Percentiles rank a stretch among this genome's conserved stretches.
These are phyloP conservation scores for Eolophus roseicapilla DNA, from an alignment of 2,113 vertebrate species.

Conservation along the genomic window DNA sequence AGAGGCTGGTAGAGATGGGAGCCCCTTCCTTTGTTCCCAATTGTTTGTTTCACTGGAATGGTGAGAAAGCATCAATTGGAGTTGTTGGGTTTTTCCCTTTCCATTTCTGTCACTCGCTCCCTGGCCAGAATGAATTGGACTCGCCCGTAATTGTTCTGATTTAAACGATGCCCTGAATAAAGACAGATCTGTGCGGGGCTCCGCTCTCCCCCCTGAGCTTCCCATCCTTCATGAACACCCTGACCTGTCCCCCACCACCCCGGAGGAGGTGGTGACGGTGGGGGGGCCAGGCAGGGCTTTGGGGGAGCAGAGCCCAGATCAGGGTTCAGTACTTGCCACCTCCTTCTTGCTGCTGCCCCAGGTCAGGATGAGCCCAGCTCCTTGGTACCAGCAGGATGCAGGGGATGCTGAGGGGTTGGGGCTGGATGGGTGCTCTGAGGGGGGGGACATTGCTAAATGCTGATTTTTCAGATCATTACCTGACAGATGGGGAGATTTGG, in stretches of 20 bases:
- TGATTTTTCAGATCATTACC: not conserved
- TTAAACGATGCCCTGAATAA: not conserved
- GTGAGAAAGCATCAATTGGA: constrained; percentile 28
- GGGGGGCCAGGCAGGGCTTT: not conserved
- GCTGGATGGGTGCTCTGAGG: not conserved
- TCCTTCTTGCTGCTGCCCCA: not conserved
- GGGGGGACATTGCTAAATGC: not conserved
- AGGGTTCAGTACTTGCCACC: not conserved
- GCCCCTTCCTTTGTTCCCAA: constrained; percentile 44
- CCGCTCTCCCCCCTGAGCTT: not conserved
- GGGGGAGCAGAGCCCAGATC: not conserved
- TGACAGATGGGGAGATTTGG: accelerated
- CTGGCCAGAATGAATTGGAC: not conserved
- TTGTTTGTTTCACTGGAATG: constrained; percentile 7
- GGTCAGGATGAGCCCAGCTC: not conserved
- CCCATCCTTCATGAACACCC: not conserved
- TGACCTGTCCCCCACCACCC: not conserved
- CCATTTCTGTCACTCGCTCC: not conserved
- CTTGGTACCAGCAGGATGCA: not conserved
- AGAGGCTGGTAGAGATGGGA: constrained; percentile 10
- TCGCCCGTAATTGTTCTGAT: constrained; percentile 15
- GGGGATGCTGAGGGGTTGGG: not conserved
- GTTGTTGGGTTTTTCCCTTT: not conserved
- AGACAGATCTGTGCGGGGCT: not conserved
- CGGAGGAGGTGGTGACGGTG: not conserved